phyloP scores from a whole-genome alignment of 2,888 invertebrate species.

The Callyntrura guangdongensis region DNA sequence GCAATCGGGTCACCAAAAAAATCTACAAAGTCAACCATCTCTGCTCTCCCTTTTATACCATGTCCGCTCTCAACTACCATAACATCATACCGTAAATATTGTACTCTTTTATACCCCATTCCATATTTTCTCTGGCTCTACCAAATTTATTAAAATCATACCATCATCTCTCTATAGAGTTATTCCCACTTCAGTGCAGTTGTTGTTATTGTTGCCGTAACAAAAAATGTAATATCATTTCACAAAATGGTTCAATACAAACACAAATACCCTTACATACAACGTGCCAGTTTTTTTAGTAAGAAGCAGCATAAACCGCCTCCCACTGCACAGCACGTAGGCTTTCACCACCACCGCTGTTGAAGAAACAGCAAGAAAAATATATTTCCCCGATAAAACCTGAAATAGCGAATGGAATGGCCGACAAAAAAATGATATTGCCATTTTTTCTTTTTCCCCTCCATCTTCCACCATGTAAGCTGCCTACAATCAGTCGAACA shows the following conservation, averaged over 20 bases:
- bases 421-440: too few relatives aligned
- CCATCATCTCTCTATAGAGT: background rate
- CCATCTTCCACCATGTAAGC: too few relatives aligned
- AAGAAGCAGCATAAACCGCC: too few relatives aligned
- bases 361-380: too few relatives aligned
- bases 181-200: background rate
- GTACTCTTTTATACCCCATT: background rate
- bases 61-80: background rate
- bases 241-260: constrained; percentile 21
- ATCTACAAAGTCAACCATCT: background rate
- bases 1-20: background rate
- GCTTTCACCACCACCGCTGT: too few relatives aligned
- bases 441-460: too few relatives aligned
- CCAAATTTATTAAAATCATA: background rate
- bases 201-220: background rate
- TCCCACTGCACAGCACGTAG: too few relatives aligned
- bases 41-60: background rate
- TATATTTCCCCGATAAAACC: too few relatives aligned
- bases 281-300: too few relatives aligned
- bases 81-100: background rate
- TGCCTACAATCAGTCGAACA: too few relatives aligned
- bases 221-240: constrained; percentile 7
- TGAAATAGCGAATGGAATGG: too few relatives aligned
- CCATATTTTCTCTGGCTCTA: too few relatives aligned
- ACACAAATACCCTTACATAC: background rate